Evolutionary conservation across 2,888 invertebrate species (phyloP), one percentile per base, ranked within the genome.

Genomic region (Limenitis camilla): DNA sequence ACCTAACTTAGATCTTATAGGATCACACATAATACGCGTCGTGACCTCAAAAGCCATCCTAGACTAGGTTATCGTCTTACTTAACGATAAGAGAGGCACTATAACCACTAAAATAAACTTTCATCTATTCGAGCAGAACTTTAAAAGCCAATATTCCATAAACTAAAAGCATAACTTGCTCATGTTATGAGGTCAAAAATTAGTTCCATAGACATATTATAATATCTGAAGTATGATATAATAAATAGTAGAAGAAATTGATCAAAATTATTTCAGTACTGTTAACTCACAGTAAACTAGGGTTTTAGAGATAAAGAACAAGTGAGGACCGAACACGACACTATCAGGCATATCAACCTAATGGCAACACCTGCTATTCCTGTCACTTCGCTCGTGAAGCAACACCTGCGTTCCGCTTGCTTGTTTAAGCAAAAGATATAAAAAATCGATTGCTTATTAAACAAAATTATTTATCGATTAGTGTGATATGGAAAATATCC

Each of bases 311-410:
- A n/a, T n/a, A n/a, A n/a, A n/a, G n/a, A n/a, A n/a, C n/a, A n/a
- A n/a, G n/a, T n/a, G n/a, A n/a, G n/a, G n/a, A n/a, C n/a, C n/a
- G n/a, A n/a, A n/a, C n/a, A n/a, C n/a, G n/a, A n/a, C n/a, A n/a
- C n/a, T n/a, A n/a, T n/a, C n/a, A n/a, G n/a, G n/a, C n/a, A n/a
- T 28, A 27, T 2, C 44, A 28, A 27, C n/a, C 36, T 41, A 39
- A 35, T 33, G 40, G 43, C 43, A 48, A 48, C 67, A 66, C 61
- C 65, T 65, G 68, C 61, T 45, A 50, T 59, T 45, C 49, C 44
- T 53, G 53, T 58, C 54, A 46, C 47, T 44, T 53, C 54, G 27
- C 45, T 40, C 49, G 53, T 39, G 47, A 58, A 53, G 35, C 60
- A 53, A 32, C 60, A 56, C 55, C 56, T 55, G 61, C 60, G 58